Percentiles rank a stretch among this genome's conserved stretches.
These are phyloP conservation scores for Theocolax elegans DNA, from an alignment of 1,140 invertebrate genomes.

Conservation along the genomic window DNA sequence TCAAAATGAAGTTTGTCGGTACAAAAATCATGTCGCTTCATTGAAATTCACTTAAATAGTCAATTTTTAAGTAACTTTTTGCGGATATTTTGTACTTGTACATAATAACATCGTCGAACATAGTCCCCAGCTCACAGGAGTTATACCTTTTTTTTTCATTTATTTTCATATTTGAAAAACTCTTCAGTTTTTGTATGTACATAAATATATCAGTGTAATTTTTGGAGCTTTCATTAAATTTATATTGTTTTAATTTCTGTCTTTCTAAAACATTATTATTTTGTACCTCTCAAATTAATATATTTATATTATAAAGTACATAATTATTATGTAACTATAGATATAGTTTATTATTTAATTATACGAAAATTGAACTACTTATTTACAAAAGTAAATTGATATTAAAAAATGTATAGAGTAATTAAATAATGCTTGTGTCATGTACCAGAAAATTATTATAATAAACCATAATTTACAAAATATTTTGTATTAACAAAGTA, in stretches of 20 bases:
- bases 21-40: conserved; percentile 31
- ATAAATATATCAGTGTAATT: conserved; percentile 40
- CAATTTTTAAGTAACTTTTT: conserved; percentile 31
- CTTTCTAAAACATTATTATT: no score
- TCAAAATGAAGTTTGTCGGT: conserved; percentile 13
- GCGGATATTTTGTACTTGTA: conserved; percentile 41
- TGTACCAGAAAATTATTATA: no score
- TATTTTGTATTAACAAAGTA: no score
- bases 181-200: conserved; percentile 42
- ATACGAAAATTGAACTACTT: no score
- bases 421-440: no score
- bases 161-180: conserved; percentile 31
- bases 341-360: no score
- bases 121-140: conserved; percentile 39
- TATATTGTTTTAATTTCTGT: conserved; percentile 51
- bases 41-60: conserved; percentile 22
- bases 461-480: no score
- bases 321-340: no score
- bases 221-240: conserved; percentile 52
- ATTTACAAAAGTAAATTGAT: no score
- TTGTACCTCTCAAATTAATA: no score
- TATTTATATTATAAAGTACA: no score
- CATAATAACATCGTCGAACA: conserved; percentile 36
- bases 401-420: no score
- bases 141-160: conserved; percentile 38